A percentile compares a stretch with the other conserved stretches of the same genome.
phyloP scores from a whole-genome alignment of 2,888 invertebrate species.

The Allygus modestus region DNA sequence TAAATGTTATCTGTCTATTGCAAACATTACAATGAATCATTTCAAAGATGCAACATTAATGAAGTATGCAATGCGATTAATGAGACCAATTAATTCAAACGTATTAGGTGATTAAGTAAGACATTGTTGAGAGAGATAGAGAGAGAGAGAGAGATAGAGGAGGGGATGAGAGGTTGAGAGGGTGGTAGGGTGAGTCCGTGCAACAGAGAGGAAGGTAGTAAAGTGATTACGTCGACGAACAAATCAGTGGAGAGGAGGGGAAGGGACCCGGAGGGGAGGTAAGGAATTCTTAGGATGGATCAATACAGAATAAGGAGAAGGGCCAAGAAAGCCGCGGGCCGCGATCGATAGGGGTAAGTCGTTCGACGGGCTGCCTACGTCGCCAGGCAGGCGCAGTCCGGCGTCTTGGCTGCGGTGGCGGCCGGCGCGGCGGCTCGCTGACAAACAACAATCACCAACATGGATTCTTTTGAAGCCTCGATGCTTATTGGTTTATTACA shows the following conservation, averaged over 20 bases:
- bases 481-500: too few relatives aligned
- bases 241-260: constrained; percentile 17
- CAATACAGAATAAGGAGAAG: constrained; percentile 57
- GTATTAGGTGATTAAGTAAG: constrained; percentile 52
- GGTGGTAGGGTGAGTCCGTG: not conserved
- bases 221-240: constrained; percentile 43
- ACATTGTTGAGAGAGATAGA: not conserved
- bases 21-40: too few relatives aligned
- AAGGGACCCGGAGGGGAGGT: not conserved
- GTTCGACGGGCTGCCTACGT: constrained; percentile 29
- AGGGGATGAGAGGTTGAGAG: too few relatives aligned
- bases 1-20: too few relatives aligned
- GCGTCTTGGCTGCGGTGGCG: constrained; percentile 16
- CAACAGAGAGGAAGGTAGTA: not conserved
- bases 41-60: too few relatives aligned
- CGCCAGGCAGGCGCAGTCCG: constrained; percentile 5
- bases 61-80: not conserved
- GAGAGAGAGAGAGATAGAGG: constrained; percentile 21
- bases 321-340: constrained; percentile 39
- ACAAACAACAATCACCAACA: too few relatives aligned
- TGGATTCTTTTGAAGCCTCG: too few relatives aligned
- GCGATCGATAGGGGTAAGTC: constrained; percentile 50
- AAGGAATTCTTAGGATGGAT: constrained; percentile 49
- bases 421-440: too few relatives aligned
- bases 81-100: constrained; percentile 21